Base-by-base conservation (phyloP, 2,888 invertebrate species). In the Tetramorium bicarinatum region DNA sequence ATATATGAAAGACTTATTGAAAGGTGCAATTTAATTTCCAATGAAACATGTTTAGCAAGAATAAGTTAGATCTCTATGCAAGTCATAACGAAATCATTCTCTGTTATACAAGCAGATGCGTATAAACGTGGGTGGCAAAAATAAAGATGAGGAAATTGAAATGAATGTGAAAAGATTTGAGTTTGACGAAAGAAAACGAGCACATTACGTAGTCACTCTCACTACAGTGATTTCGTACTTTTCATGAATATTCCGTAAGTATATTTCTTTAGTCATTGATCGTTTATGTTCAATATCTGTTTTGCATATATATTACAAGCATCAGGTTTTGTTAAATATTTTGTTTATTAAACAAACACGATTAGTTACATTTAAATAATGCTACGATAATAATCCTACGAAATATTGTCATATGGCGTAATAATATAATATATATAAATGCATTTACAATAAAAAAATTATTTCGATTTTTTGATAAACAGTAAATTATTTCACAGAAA, bases 181-280 rank as follows among this genome's bases (percentile, higher is more conserved):
- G n/a, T 61, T 74, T 29, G 66, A 77, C 29, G 25, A 29, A 67
- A 21, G 44, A 29, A 77, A 67, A 77, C 54, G 44, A 54, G 44
- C 67, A 38, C 4, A 56, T 77, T 77, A 77, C 54, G 67, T 67
- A 67, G 41, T 21, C 54, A 49, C 76, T 67, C 77, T 77, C 77
- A 54, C 54, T 61, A n/a, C 41, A 44, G 15, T 77, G 41, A 77
- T 66, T 52, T 66, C n/a, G 29, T 67, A 67, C 54, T 67, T 77
- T 67, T 38, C 66, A 44, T 21, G 15, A 44, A 29, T 77, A 9
- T 54, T 66, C 52, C 2, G 38, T 11, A 66, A 77, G 13, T 77
- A 13, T 56, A 13, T 56, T 54, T 56, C 15, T 34, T 56, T 13
- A 67, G 15, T 38, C 49, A 38, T 52, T 52, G 29, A 67, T 15